Evolutionary conservation across 1,140 invertebrate species (phyloP), one percentile per base, ranked within the genome.

Genomic region (Leptinotarsa defecta): DNA sequence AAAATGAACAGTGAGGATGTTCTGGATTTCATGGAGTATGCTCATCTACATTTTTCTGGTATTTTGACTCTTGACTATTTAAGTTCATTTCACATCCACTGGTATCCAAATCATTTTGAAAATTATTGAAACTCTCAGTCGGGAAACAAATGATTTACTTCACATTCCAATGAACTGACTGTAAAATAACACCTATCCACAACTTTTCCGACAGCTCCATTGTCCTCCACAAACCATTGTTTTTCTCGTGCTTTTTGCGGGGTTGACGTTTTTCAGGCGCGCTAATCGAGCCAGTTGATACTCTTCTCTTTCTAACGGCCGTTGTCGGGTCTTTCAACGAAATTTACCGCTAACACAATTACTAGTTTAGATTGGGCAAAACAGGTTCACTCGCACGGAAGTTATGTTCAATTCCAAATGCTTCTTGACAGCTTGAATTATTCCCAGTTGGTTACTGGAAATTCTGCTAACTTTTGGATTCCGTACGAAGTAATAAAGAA

Each of bases 281-380:
- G 63, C 52, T 73, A 73, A 73, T 73, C 52, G 71, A 65, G 71
- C 71, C 63, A 43, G 71, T 73, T 73, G 71, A 71, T 73, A 48
- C 68, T 43, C 61, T 62, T 15, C 73, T 68, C 71, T 71, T 75
- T 74, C 62, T 67, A 73, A 68, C 64, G 67, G 73, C 68, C 77
- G 71, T 81, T 77, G 80, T 78, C 77, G 77, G 78, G 79, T 80
- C 74, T 78, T 79, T 78, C 76, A 76, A 79, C 74, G 77, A 78
- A 82, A 81, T 81, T 82, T 82, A 82, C 81, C 81, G 80, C 80
- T 78, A 81, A 82, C 79, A 82, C 80, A 82, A 82, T 82, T 82
- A 81, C 81, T 77, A 78, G 81, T 82, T 82, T 81, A 81, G 80
- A 82, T 82, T 81, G 81, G 80, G 78, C 81, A 80, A 78, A 78